phyloP scores from a whole-genome alignment of 1,140 invertebrate species.

The Calosoma granatense region DNA sequence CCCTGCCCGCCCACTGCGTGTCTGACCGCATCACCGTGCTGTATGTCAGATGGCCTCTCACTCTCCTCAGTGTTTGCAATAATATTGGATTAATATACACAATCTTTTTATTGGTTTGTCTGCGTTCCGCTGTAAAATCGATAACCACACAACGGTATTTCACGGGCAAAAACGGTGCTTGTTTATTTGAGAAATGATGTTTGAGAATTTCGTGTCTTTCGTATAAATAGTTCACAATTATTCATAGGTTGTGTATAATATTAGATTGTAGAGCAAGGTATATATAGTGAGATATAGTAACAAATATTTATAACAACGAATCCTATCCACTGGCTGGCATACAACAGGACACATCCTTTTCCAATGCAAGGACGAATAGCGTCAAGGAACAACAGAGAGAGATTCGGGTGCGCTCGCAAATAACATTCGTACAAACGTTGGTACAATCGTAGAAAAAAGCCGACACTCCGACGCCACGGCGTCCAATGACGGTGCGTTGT shows the following conservation, averaged over 20 bases:
- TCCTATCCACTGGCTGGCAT: no score
- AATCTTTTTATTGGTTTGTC: neutral
- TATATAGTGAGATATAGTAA: no score
- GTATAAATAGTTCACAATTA: no score
- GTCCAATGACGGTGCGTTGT: conserved; percentile 17
- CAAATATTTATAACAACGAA: no score
- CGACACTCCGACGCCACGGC: conserved; percentile 13
- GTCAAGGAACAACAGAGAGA: neutral
- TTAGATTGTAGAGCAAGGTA: no score
- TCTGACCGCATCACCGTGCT: neutral
- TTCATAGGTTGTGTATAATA: no score
- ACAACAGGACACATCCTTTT: no score
- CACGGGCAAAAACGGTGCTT: no score
- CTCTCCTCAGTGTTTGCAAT: neutral
- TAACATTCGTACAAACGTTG: conserved; percentile 27
- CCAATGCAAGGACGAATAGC: neutral
- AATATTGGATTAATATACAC: neutral
- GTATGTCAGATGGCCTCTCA: neutral
- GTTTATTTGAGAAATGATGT: no score
- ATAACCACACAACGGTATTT: no score
- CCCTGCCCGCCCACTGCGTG: neutral
- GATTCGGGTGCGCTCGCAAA: conserved; percentile 21
- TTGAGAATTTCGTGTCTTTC: no score
- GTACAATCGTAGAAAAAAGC: conserved; percentile 26
- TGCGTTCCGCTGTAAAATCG: no score